A percentile compares a stretch with the other conserved stretches of the same genome.
phyloP scores from a whole-genome alignment of 2,113 vertebrate genomes.

The Thymallus thymallus region DNA sequence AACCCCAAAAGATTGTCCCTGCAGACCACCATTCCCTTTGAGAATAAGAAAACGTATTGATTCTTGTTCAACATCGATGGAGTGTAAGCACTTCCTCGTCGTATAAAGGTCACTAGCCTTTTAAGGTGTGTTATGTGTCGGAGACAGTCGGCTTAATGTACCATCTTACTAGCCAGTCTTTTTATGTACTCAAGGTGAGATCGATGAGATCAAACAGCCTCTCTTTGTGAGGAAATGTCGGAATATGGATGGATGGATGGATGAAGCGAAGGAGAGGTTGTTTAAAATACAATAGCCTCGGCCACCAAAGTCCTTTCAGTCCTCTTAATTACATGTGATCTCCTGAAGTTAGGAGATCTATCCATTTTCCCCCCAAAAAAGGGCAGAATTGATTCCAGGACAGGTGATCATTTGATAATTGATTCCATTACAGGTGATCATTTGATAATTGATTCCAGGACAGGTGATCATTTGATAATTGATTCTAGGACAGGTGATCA shows the following conservation, averaged over 20 bases:
- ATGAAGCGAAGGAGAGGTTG: conserved; percentile 21
- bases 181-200: conserved; percentile 38
- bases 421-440: no score
- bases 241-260: background rate
- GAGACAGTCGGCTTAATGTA: conserved; percentile 33
- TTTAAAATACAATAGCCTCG: conserved; percentile 42
- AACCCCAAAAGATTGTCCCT: conserved; percentile 31
- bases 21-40: conserved; percentile 20
- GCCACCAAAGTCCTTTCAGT: conserved; percentile 19
- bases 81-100: conserved; percentile 33
- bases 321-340: conserved; percentile 53
- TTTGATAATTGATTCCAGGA: no score
- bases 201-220: background rate
- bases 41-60: conserved; percentile 26
- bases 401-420: conserved; percentile 65
- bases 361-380: conserved; percentile 65
- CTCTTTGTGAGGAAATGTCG: conserved; percentile 5
- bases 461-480: conserved; percentile 67
- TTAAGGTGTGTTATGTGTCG: conserved; percentile 34
- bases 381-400: conserved; percentile 49
- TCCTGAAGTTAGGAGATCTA: conserved; percentile 61
- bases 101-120: conserved; percentile 45
- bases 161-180: conserved; percentile 23
- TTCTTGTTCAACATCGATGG: conserved; percentile 37
- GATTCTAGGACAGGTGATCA: no score